phyloP scores from a whole-genome alignment of 1,140 invertebrate genomes.

The Drosophila subobscura region DNA sequence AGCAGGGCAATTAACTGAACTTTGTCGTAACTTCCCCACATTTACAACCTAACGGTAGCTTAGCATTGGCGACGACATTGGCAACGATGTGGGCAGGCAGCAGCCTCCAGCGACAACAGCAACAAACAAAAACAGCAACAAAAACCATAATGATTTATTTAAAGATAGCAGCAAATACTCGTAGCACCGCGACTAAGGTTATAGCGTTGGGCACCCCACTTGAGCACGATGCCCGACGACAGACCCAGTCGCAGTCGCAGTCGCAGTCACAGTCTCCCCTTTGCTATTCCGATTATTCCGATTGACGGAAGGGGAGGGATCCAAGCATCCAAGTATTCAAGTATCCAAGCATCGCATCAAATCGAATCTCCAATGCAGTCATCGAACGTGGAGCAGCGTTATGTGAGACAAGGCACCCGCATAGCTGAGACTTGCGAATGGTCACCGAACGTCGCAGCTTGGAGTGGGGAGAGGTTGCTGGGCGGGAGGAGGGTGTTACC shows the following conservation, averaged over 20 bases:
- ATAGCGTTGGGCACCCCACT: constrained; percentile 59
- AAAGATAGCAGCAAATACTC: constrained; percentile 58
- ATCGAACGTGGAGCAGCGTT: constrained; percentile 44
- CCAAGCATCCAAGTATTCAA: neutral
- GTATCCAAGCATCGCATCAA: constrained; percentile 19
- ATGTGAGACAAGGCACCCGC: constrained; percentile 64
- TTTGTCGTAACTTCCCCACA: constrained; percentile 51
- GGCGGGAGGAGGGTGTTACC: neutral
- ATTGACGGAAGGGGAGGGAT: too few relatives aligned
- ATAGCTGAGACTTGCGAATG: constrained; percentile 49
- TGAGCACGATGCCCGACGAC: neutral
- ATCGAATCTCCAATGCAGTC: constrained; percentile 41
- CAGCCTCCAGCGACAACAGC: constrained; percentile 32
- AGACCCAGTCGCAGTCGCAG: too few relatives aligned
- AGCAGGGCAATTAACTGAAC: constrained; percentile 49
- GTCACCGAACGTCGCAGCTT: neutral
- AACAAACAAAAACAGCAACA: constrained; percentile 11
- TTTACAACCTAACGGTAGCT: constrained; percentile 60
- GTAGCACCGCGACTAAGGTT: constrained; percentile 68
- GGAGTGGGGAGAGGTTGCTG: neutral
- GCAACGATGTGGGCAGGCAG: constrained; percentile 26
- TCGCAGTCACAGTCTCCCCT: neutral
- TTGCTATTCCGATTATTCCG: constrained; percentile 8
- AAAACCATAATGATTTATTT: constrained; percentile 22
- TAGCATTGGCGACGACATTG: constrained; percentile 62